Evolutionary conservation across 2,113 vertebrate genomes (phyloP).

Genomic region (Passer montanus): DNA sequence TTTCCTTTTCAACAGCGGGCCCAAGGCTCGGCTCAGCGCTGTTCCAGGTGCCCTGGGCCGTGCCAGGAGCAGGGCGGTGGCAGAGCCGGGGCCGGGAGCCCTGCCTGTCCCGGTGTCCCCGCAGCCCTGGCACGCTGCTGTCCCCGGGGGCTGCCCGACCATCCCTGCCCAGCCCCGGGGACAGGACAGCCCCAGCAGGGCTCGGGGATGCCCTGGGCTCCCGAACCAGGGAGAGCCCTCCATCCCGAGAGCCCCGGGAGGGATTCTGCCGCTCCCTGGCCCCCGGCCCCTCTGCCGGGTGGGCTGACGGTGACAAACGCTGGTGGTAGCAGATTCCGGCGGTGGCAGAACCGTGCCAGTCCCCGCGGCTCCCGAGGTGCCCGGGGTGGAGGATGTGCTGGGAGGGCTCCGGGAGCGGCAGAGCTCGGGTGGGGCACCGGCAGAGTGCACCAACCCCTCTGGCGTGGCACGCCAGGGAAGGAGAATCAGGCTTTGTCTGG

Average conservation of each 20-base stretch:
- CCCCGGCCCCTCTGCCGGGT: too few species aligned
- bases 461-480: constrained; percentile 88
- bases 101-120: not conserved
- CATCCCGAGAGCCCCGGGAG: too few species aligned
- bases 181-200: too few species aligned
- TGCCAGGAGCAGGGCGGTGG: not conserved
- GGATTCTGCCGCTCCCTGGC: too few species aligned
- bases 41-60: not conserved
- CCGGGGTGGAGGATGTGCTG: constrained; percentile 29
- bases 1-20: not conserved
- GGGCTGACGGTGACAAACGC: too few species aligned
- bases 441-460: constrained; percentile 90
- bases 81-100: not conserved
- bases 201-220: too few species aligned
- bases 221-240: too few species aligned
- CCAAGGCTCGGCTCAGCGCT: not conserved
- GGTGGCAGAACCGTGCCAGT: too few species aligned
- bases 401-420: constrained; percentile 72
- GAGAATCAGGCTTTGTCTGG: constrained; percentile 90
- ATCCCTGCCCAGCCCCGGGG: not conserved
- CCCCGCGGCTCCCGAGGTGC: too few species aligned
- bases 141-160: too few species aligned
- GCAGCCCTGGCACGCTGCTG: too few species aligned
- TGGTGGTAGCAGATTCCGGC: too few species aligned
- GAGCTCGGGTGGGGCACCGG: constrained; percentile 88